Percentiles rank a stretch among this genome's conserved stretches.
These are phyloP conservation scores for Stylophora pistillata DNA, from an alignment of 64 coral and sea anemone species.

Conservation along the genomic window DNA sequence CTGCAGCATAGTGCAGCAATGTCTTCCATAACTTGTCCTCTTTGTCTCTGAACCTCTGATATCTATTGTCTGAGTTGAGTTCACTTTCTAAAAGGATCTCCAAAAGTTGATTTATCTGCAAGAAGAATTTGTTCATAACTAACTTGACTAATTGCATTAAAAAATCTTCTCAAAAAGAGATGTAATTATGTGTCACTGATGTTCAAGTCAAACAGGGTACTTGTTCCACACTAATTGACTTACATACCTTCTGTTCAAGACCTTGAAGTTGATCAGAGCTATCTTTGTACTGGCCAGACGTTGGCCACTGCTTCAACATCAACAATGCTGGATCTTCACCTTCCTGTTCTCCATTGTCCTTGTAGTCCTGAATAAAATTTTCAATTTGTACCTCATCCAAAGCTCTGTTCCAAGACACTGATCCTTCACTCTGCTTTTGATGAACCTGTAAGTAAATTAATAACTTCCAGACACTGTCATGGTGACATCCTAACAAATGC, in stretches of 20 bases:
- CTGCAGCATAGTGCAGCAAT: conserved; percentile 79
- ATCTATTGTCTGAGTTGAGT: conserved; percentile 76
- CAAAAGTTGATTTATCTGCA: conserved; percentile 84
- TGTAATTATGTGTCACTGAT: background rate
- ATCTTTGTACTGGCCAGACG: conserved; percentile 66
- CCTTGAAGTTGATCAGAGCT: conserved; percentile 63
- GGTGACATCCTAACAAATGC: too few relatives aligned
- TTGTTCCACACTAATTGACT: too few relatives aligned
- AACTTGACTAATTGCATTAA: too few relatives aligned
- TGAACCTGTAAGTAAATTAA: conserved; percentile 53
- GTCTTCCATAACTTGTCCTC: conserved; percentile 45
- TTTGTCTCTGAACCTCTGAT: conserved; percentile 78
- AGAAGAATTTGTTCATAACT: too few relatives aligned
- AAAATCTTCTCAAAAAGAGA: background rate
- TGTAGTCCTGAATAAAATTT: conserved; percentile 73
- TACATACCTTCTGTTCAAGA: conserved; percentile 34
- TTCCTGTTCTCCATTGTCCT: conserved; percentile 37
- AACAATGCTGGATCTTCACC: conserved; percentile 63
- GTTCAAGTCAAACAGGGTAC: background rate
- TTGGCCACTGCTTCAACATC: conserved; percentile 74
- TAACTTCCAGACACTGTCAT: too few relatives aligned
- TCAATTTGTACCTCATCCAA: conserved; percentile 72
- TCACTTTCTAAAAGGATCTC: conserved; percentile 69
- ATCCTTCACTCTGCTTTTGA: conserved; percentile 28
- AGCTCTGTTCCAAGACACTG: conserved; percentile 59